Evolutionary conservation across 2,797 vertebrate species (phyloP).

Genomic region (Microctenopoma steveboyesi): DNA sequence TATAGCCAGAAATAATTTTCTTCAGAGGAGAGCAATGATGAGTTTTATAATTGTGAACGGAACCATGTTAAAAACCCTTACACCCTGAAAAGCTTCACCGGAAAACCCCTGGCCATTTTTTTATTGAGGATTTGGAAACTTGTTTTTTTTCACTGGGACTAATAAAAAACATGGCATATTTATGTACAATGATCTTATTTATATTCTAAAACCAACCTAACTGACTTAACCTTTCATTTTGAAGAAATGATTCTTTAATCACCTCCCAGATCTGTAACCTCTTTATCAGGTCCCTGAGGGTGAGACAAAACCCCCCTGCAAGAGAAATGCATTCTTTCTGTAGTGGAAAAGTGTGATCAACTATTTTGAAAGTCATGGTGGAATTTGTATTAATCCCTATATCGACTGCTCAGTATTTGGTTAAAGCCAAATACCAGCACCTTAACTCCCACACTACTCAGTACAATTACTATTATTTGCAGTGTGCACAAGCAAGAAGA

Average conservation of each 20-base stretch:
- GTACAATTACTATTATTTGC: neutral
- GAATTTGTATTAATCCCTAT: neutral
- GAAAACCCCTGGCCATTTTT: too few species aligned
- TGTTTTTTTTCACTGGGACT: too few species aligned
- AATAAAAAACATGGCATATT: neutral
- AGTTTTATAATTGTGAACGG: too few species aligned
- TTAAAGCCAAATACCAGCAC: slow-evolving; percentile 2
- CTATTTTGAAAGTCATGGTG: neutral
- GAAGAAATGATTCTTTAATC: neutral
- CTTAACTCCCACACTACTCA: neutral
- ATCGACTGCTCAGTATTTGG: neutral
- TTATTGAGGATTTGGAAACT: too few species aligned
- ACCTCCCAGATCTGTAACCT: slow-evolving; percentile 5
- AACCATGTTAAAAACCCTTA: too few species aligned
- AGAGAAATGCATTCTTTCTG: neutral
- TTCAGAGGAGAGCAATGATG: too few species aligned
- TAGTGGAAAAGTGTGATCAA: neutral
- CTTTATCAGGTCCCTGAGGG: neutral
- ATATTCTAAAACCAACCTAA: neutral
- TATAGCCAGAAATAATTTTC: too few species aligned
- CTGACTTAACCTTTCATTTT: neutral
- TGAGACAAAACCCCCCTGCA: slow-evolving; percentile 4
- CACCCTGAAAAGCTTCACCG: too few species aligned
- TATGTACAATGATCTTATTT: neutral
- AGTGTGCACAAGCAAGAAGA: neutral